Conservation (phyloP, 2,888 invertebrate genomes). For the Caenorhabditis sp. region DNA sequence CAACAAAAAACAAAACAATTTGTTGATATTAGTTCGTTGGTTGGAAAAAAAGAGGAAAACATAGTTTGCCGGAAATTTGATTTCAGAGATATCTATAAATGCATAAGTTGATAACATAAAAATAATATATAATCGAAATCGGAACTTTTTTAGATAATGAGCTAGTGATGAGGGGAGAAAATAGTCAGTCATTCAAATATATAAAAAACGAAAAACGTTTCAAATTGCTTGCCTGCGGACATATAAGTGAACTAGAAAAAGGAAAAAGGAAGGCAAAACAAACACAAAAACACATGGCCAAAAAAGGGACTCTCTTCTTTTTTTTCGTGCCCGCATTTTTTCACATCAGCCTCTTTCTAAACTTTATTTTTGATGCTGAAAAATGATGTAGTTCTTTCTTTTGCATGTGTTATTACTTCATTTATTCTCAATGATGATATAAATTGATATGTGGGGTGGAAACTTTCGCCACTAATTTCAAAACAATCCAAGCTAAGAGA, state of each 20-base stretch:
- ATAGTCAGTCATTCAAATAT: background rate
- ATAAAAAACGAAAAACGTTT: constrained; percentile 22
- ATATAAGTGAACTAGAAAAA: constrained; percentile 36
- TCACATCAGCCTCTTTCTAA: background rate
- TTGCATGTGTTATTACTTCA: too few relatives aligned
- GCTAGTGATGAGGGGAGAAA: too few relatives aligned
- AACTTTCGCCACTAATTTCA: too few relatives aligned
- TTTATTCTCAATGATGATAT: too few relatives aligned
- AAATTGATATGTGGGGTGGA: too few relatives aligned
- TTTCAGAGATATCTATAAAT: background rate
- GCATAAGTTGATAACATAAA: background rate
- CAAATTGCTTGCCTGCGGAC: constrained; percentile 46
- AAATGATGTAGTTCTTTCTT: too few relatives aligned
- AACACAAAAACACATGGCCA: constrained; percentile 45
- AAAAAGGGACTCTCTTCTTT: constrained; percentile 19
- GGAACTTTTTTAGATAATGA: too few relatives aligned
- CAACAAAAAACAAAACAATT: background rate
- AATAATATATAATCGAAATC: background rate
- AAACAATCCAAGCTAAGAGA: background rate
- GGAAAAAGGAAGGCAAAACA: constrained; percentile 30
- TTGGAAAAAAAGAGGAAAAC: background rate
- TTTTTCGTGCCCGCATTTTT: background rate
- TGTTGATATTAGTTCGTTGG: background rate
- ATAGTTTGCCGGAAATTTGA: background rate
- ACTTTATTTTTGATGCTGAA: too few relatives aligned